These are phyloP conservation scores for Trematomus bernacchii DNA, from an alignment of 2,797 vertebrate species.

Conservation along the genomic window DNA sequence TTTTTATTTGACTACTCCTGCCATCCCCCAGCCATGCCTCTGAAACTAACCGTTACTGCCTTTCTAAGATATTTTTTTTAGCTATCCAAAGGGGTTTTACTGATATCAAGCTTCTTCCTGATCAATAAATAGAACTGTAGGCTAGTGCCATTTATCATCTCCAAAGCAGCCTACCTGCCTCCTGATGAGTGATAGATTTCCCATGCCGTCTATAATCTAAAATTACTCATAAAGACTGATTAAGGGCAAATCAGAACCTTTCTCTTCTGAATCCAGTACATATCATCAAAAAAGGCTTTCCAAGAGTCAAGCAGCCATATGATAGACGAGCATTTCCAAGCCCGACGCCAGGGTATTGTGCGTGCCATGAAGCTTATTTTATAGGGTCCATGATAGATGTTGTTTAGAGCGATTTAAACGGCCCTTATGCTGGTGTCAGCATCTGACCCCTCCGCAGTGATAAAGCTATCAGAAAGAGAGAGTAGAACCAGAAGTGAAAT, in stretches of 20 bases:
- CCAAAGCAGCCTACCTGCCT: slow-evolving; percentile 53
- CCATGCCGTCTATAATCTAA: slow-evolving; percentile 54
- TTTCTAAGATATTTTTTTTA: slow-evolving; percentile 39
- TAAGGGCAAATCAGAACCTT: slow-evolving; percentile 69
- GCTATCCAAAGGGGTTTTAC: slow-evolving; percentile 40
- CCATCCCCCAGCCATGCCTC: slow-evolving; percentile 69
- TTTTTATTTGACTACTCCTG: slow-evolving; percentile 61
- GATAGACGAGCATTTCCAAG: slow-evolving; percentile 79
- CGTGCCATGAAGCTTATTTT: slow-evolving; percentile 81
- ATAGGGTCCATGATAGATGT: slow-evolving; percentile 86
- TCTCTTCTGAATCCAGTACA: slow-evolving; percentile 69
- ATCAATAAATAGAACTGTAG: slow-evolving; percentile 80
- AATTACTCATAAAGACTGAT: slow-evolving; percentile 84
- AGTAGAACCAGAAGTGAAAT: slow-evolving; percentile 83
- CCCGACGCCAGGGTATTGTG: slow-evolving; percentile 79
- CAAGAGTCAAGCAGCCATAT: slow-evolving; percentile 76
- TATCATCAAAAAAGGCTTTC: slow-evolving; percentile 78
- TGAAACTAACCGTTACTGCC: slow-evolving; percentile 27
- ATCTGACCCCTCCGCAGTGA: slow-evolving; percentile 86
- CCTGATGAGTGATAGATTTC: slow-evolving; percentile 67
- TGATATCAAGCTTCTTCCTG: slow-evolving; percentile 61
- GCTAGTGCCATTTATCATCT: slow-evolving; percentile 66
- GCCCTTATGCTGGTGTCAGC: slow-evolving; percentile 88
- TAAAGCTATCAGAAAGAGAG: slow-evolving; percentile 85
- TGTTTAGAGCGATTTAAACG: slow-evolving; percentile 85